phyloP scores from a whole-genome alignment of 2,888 invertebrate species.

The Thysanoteuthis rhombus region DNA sequence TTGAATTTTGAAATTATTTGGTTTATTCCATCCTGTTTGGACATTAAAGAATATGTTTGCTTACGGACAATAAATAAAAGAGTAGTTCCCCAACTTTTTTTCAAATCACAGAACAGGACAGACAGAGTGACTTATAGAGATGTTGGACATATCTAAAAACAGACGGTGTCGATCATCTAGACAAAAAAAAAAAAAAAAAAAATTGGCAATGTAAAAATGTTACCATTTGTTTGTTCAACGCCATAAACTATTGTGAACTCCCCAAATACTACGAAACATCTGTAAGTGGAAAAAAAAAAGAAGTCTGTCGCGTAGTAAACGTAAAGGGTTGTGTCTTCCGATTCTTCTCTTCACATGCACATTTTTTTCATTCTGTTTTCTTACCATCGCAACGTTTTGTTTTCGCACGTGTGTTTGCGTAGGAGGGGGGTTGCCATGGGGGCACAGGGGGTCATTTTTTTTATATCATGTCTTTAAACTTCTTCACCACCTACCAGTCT shows the following conservation, averaged over 20 bases:
- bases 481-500: background rate
- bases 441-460: background rate
- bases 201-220: too few species aligned
- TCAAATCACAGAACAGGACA: too few species aligned
- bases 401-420: background rate
- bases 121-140: too few species aligned
- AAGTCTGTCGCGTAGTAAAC: background rate
- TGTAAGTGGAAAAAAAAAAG: background rate
- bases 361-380: background rate
- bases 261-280: background rate
- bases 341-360: background rate
- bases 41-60: too few species aligned
- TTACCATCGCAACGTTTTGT: background rate
- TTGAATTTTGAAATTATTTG: too few species aligned
- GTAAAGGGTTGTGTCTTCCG: background rate
- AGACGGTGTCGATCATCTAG: too few species aligned
- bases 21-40: too few species aligned
- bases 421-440: accelerated
- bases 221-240: too few species aligned
- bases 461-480: background rate
- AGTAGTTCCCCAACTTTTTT: too few species aligned
- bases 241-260: background rate
- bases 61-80: too few species aligned
- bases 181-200: too few species aligned
- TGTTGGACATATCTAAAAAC: too few species aligned